These are phyloP conservation scores for Pangasius mekongensis DNA, from an alignment of 2,797 vertebrate genomes.

Conservation along the genomic window DNA sequence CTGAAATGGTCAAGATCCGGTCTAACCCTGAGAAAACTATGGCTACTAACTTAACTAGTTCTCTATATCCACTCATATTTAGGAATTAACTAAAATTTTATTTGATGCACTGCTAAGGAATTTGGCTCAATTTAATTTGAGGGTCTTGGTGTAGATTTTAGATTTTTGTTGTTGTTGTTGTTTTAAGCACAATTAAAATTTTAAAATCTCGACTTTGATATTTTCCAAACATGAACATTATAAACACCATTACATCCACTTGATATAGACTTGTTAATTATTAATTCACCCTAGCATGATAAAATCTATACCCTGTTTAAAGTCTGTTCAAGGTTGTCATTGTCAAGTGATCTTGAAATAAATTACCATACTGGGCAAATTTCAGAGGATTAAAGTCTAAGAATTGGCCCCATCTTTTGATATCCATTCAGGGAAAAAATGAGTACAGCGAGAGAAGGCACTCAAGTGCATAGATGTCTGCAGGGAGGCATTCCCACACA, in stretches of 20 bases:
- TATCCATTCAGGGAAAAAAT: slow-evolving; percentile 60
- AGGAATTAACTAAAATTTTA: slow-evolving; percentile 25
- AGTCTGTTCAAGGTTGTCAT: slow-evolving; percentile 27
- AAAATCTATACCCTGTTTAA: slow-evolving; percentile 65
- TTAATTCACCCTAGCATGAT: slow-evolving; percentile 58
- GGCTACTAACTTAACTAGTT: slow-evolving; percentile 59
- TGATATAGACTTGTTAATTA: slow-evolving; percentile 20
- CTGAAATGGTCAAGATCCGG: slow-evolving; percentile 57
- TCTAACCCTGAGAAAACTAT: slow-evolving; percentile 73
- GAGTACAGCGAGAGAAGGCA: slow-evolving; percentile 59
- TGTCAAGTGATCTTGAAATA: slow-evolving; percentile 24
- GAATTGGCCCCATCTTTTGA: slow-evolving; percentile 57
- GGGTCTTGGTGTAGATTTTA: slow-evolving; percentile 17
- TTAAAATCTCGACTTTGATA: background rate
- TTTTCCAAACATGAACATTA: background rate
- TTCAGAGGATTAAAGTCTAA: background rate
- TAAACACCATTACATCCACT: slow-evolving; percentile 46
- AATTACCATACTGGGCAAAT: slow-evolving; percentile 8
- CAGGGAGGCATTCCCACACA: slow-evolving; percentile 68
- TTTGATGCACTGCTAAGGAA: slow-evolving; percentile 41
- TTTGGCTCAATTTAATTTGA: slow-evolving; percentile 43
- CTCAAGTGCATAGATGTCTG: slow-evolving; percentile 78
- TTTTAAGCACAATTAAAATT: background rate
- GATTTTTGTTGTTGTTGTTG: background rate
- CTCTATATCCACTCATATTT: background rate